Conservation (phyloP, 2,113 vertebrate species). For the Passer domesticus region DNA sequence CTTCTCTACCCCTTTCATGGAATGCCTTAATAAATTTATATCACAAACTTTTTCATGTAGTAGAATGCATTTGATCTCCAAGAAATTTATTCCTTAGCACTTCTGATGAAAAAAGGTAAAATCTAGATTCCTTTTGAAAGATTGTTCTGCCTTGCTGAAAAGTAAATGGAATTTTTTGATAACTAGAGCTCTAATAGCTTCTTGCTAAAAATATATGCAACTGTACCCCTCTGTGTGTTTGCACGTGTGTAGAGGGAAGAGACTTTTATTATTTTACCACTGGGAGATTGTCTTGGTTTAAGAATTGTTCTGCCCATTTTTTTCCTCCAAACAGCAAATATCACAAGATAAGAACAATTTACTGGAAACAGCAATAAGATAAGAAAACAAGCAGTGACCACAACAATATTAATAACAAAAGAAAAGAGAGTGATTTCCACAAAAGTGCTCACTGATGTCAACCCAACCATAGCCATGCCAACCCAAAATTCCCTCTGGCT, state of each 20-base stretch:
- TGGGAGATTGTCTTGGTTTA: not conserved
- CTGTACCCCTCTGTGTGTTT: not conserved
- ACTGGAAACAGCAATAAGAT: not conserved
- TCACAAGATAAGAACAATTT: not conserved
- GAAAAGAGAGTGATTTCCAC: not conserved
- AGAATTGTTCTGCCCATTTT: not conserved
- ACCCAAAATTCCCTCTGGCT: not conserved
- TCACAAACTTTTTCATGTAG: constrained; percentile 17
- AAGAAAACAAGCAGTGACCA: not conserved
- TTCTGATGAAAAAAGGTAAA: constrained; percentile 7
- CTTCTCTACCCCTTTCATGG: constrained; percentile 2
- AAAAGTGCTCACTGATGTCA: not conserved
- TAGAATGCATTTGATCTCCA: constrained; percentile 32
- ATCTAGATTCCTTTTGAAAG: constrained; percentile 30
- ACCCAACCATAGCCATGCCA: not conserved
- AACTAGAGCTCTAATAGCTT: not conserved
- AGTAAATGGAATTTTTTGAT: not conserved
- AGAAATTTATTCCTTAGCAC: constrained; percentile 10
- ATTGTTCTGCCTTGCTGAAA: constrained; percentile 24
- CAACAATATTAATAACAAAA: not conserved
- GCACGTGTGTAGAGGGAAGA: not conserved
- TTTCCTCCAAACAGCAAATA: not conserved
- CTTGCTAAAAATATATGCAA: not conserved
- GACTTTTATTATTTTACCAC: not conserved
- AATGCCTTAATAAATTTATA: constrained; percentile 17